Evolutionary conservation across 2,113 vertebrate species (phyloP), one percentile per base, ranked within the genome.

Genomic region (Megalops atlanticus): DNA sequence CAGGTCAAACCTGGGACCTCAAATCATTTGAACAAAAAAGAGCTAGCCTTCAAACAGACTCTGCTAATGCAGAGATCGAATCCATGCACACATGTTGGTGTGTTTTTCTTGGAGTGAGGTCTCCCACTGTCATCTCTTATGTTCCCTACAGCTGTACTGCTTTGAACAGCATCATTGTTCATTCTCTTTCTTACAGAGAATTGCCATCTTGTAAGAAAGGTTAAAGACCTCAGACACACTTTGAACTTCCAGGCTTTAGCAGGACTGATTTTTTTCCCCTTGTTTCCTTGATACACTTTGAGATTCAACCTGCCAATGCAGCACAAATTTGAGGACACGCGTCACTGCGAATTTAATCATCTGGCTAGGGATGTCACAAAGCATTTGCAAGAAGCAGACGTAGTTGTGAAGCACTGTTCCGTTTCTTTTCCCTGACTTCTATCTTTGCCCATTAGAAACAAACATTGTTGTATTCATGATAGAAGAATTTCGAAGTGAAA

Each of bases 331-430:
- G 38, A 41, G 73, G 49, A 76, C 64, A 35, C 80, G 41, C 18
- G 80, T 35, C 73, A 31, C 21, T 68, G 38, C 39, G n/a, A 45
- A 69, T 69, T 41, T 36, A 45, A 18, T 76, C 73, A n/a, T n/a
- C 54, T 43, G 6, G n/a, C 36, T 58, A 38, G 71, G 27, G 36
- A 81, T 81, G 72, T 64, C 40, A 81, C 49, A 68, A 64, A 21
- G 7, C 52, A 68, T 76, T 76, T 33, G 36, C 27, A 35, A 41
- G 4, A 52, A 33, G 12, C 2, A 43, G 40, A 18, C n/a, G 18
- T 4, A 81, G 15, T 14, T 15, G 43, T 74, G 27, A 76, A 31
- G 40, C 79, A 36, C 40, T 21, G 3, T 21, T 74, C 31, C 11
- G 2, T 40, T 21, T 71, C 41, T 43, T 24, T 33, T 18, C 24